Percentiles rank a stretch among this genome's conserved stretches.
Conservation (phyloP, 2,888 invertebrate genomes). For the Xestia xanthographa region DNA sequence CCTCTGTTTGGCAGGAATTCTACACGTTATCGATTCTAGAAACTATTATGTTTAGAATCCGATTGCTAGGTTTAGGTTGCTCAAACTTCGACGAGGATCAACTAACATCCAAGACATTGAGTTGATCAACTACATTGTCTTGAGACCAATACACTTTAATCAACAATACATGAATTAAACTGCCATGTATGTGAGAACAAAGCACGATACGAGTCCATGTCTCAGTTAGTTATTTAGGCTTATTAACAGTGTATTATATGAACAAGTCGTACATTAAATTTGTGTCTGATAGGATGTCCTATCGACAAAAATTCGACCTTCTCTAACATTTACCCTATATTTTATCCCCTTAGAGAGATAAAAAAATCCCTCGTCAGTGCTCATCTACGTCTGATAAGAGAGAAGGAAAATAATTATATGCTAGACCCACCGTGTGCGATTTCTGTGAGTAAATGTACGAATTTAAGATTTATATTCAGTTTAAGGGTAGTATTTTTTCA, state of each 20-base stretch:
- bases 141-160: slow-evolving; percentile 13
- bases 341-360: not conserved
- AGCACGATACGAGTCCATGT: not conserved
- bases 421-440: not conserved
- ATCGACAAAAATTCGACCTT: not conserved
- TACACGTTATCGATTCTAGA: slow-evolving; percentile 37
- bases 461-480: not conserved
- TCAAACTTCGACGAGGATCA: slow-evolving; percentile 46
- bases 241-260: not conserved
- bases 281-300: not conserved
- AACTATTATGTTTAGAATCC: slow-evolving; percentile 39
- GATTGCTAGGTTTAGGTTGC: slow-evolving; percentile 47
- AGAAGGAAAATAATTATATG: not conserved
- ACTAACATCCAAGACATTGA: slow-evolving; percentile 31
- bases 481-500: not conserved
- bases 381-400: not conserved
- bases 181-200: not conserved
- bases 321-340: not conserved
- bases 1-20: slow-evolving; percentile 48
- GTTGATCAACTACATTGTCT: slow-evolving; percentile 23
- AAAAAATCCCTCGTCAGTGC: not conserved
- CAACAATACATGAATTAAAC: not conserved
- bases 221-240: not conserved
- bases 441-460: not conserved
- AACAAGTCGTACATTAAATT: not conserved